Evolutionary conservation across 2,888 invertebrate genomes (phyloP), one percentile per base, ranked within the genome.

Genomic region (Hypena proboscidalis): DNA sequence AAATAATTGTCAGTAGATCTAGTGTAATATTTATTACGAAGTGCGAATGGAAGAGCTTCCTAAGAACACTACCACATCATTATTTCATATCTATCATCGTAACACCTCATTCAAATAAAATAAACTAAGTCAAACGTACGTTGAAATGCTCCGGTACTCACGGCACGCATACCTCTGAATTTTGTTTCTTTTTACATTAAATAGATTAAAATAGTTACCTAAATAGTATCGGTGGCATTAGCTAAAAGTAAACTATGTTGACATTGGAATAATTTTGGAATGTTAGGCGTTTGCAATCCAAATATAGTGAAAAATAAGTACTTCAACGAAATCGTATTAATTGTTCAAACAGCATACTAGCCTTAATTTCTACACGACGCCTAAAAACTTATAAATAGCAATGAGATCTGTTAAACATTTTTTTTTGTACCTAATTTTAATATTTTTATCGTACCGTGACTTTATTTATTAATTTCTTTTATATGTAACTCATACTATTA

Each of bases 131-230:
- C 36, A 56, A 55, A 44, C 58, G 36, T 53, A 58, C 63, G n/a
- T 74, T 68, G 72, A 74, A 58, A 72, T 76, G 80, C 80, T 69
- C 75, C 78, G 85, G 86, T 84, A 86, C 84, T 76, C 80, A 56
- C 55, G 67, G 74, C 67, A 40, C 51, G 38, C 58, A 51, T 50
- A 63, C 50, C 34, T 36, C 42, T 43, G 30, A 42, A 49, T 58
- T 47, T 51, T 29, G 41, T 51, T 23, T n/a, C 43, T 45, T 37
- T 44, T 39, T 54, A 56, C 48, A 57, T 50, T 52, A 55, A 60
- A 51, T 60, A 58, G 34, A 37, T 58, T 50, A 57, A 57, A 47
- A 52, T 53, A 67, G 35, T 59, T 68, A 66, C 69, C 69, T 79
- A 80, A 50, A 63, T 45, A 65, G 67, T 74, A 80, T 77, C 77